phyloP scores from a whole-genome alignment of 1,140 invertebrate species.

The Pachyrhynchus sulphureomaculatus region DNA sequence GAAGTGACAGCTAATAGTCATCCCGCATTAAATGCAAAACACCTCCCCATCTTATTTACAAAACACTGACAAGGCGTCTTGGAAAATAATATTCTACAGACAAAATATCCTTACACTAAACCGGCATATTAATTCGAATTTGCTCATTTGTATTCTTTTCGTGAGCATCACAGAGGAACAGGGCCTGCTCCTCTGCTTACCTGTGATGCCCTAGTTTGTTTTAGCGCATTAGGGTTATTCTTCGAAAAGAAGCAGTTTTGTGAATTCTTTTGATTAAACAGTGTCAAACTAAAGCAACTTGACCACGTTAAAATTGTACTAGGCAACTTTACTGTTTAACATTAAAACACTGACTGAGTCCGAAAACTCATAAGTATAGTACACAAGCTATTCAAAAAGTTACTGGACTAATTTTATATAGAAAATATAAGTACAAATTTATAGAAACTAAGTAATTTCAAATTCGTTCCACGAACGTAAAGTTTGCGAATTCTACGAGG shows the following conservation, averaged over 20 bases:
- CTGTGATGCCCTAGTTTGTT: conserved; percentile 24
- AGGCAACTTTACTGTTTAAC: no score
- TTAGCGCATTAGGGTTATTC: conserved; percentile 20
- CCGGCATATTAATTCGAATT: conserved; percentile 28
- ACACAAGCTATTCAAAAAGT: no score
- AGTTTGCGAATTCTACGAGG: no score
- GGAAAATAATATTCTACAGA: conserved; percentile 32
- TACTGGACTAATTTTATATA: no score
- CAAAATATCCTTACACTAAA: conserved; percentile 30
- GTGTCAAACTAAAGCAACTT: no score
- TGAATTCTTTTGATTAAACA: no score
- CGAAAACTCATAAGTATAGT: no score
- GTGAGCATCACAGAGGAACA: conserved; percentile 17
- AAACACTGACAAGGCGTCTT: conserved; percentile 26
- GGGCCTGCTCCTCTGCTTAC: conserved; percentile 20
- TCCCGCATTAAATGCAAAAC: conserved; percentile 20
- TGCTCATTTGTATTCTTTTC: conserved; percentile 31
- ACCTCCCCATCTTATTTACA: conserved; percentile 21
- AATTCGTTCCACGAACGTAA: no score
- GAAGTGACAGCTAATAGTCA: conserved; percentile 15
- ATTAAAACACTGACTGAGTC: no score
- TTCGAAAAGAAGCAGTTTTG: conserved; percentile 3
- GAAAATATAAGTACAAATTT: no score
- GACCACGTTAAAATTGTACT: no score
- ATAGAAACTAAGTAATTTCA: no score